Conservation (phyloP, 2,113 vertebrate genomes). For the Burhinus bistriatus region DNA sequence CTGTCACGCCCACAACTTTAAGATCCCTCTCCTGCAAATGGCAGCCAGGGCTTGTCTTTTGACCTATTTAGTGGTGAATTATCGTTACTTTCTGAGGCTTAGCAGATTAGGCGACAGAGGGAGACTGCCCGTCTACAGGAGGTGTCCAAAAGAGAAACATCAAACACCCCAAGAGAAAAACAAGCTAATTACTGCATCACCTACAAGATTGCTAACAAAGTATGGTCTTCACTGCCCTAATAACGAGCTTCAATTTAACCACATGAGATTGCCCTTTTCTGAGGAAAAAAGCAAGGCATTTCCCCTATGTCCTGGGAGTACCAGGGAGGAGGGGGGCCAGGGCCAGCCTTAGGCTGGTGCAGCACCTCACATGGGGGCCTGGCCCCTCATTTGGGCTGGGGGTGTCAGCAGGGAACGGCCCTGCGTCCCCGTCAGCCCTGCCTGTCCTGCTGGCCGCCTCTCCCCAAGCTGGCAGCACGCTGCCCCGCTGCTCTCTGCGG, state of each 20-base stretch:
- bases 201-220: not conserved
- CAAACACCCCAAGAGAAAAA: not conserved
- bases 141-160: not conserved
- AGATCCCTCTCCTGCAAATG: not conserved
- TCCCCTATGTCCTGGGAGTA: rapidly evolving
- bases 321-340: not conserved
- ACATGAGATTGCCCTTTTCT: not conserved
- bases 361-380: not conserved
- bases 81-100: not conserved
- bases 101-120: not conserved
- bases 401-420: not conserved
- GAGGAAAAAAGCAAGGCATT: not conserved
- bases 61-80: not conserved
- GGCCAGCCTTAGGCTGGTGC: rapidly evolving
- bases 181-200: not conserved
- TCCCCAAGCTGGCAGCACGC: not conserved
- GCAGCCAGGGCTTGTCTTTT: not conserved
- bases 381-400: not conserved
- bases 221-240: not conserved
- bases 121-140: not conserved
- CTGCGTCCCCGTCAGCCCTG: not conserved
- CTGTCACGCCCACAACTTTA: not conserved
- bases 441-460: not conserved
- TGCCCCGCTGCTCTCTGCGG: not conserved
- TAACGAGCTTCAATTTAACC: not conserved